Base-by-base conservation (phyloP, 2,113 vertebrate species). In the Cyanoderma ruficeps region DNA sequence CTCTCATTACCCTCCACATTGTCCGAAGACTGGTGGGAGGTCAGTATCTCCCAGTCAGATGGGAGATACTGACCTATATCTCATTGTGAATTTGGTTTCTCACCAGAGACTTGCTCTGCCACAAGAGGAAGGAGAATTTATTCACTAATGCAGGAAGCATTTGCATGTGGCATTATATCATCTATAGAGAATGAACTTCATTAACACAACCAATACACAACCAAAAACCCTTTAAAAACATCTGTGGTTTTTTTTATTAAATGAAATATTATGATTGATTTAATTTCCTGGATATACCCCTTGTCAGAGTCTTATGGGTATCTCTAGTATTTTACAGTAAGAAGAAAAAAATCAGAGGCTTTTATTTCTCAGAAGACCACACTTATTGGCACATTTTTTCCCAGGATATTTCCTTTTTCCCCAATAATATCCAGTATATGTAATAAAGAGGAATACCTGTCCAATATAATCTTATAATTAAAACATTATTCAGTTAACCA, bases 211-310 rank as follows among this genome's bases (percentile, higher is more conserved):
- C 35, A 64, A 42, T 74, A 72, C 20, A 87, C 39, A 81, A 64
- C 60, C 47, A 82, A 71, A 89, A 89, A 94, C 57, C 16, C 31
- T 67, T 94, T 77, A 67, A 91, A 95, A 93, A 41, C 42, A 88
- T 20, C 22, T 65, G 64, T 78, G 44, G 13, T 70, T 22, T 76
- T 41, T 49, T 31, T 68, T 47, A 15, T 49, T 23, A 19, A 23
- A 72, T 80, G 76, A 96, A 96, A 80, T 85, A 95, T 96, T 93
- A 92, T 19, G 60, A 93, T 60, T 91, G 71, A 96, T 96, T 96
- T 90, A 37, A 35, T 97, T 78, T 94, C 71, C 84, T 77, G 82
- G 35, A 78, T 53, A 59, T 72, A 81, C 11, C 61, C 33, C 57
- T 89, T 89, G 8, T 79, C 50, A 87, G 70, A 95, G 31, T 60